Percentiles rank a stretch among this genome's conserved stretches.
Conservation (phyloP, 2,113 vertebrate genomes). For the Notarius lentiginosus region DNA sequence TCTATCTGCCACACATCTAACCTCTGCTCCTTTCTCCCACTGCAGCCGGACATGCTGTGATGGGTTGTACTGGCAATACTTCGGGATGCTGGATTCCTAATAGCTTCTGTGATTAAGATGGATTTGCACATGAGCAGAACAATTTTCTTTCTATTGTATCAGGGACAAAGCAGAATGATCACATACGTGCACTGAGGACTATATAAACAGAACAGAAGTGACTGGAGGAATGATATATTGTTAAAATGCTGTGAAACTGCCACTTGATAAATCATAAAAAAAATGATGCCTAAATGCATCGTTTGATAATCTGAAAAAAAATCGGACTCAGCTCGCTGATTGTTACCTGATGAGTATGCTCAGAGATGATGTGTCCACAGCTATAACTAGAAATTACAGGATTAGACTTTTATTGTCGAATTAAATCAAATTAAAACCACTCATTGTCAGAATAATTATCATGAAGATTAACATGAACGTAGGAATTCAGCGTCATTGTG, state of each 20-base stretch:
- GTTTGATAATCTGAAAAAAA: background rate
- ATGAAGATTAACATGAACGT: background rate
- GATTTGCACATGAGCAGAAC: constrained; percentile 59
- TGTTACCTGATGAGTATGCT: background rate
- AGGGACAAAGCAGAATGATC: constrained; percentile 52
- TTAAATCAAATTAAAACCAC: background rate
- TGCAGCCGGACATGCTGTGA: constrained; percentile 58
- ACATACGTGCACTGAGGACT: constrained; percentile 37
- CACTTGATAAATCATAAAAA: background rate
- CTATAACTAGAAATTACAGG: background rate
- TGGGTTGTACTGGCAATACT: constrained; percentile 66
- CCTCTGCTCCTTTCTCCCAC: constrained; percentile 17
- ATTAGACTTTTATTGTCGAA: background rate
- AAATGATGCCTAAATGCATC: background rate
- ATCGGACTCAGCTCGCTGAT: background rate
- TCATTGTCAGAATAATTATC: background rate
- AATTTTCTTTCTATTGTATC: constrained; percentile 60
- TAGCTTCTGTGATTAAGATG: constrained; percentile 65
- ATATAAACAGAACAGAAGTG: constrained; percentile 14
- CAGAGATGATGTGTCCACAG: background rate
- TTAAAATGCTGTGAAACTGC: background rate
- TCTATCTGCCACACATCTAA: constrained; percentile 42
- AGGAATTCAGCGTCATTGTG: background rate
- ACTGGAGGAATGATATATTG: background rate
- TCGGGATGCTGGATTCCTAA: constrained; percentile 57